Conservation (phyloP, 2,797 vertebrate genomes). For the Tapirus indicus region DNA sequence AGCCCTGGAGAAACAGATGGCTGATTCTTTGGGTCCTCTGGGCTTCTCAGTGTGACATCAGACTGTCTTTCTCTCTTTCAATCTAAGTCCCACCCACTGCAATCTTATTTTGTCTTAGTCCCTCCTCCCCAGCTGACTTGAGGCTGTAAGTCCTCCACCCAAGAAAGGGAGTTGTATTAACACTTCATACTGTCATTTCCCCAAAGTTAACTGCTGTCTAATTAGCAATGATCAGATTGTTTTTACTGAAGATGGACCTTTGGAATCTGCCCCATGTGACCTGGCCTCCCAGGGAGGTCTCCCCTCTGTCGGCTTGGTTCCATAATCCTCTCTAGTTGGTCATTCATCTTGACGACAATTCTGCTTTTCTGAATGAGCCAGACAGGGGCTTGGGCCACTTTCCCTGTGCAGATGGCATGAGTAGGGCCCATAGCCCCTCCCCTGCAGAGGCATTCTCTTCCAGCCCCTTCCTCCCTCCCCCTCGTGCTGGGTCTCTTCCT, state of each 20-base stretch:
- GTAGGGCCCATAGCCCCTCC: rapidly evolving
- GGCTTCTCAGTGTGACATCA: neutral
- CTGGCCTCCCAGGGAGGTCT: neutral
- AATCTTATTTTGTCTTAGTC: neutral
- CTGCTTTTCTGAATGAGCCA: neutral
- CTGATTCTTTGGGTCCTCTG: neutral
- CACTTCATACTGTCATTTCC: neutral
- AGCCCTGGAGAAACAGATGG: neutral
- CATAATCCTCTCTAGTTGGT: neutral
- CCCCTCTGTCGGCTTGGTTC: neutral
- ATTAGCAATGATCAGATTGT: neutral
- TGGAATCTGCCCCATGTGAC: neutral
- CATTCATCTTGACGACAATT: neutral
- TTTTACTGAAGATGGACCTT: neutral
- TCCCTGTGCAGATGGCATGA: too few species aligned
- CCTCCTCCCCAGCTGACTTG: neutral
- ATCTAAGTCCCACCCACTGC: neutral
- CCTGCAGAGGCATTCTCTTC: neutral
- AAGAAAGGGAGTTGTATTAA: neutral
- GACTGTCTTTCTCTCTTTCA: neutral
- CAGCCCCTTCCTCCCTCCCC: neutral
- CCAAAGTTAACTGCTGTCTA: neutral
- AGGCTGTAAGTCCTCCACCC: neutral
- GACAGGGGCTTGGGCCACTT: neutral
- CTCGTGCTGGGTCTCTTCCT: neutral